A percentile compares a stretch with the other conserved stretches of the same genome.
Conservation (phyloP, 2,888 invertebrate genomes). For the Galeopsomyia nigrocyanea region DNA sequence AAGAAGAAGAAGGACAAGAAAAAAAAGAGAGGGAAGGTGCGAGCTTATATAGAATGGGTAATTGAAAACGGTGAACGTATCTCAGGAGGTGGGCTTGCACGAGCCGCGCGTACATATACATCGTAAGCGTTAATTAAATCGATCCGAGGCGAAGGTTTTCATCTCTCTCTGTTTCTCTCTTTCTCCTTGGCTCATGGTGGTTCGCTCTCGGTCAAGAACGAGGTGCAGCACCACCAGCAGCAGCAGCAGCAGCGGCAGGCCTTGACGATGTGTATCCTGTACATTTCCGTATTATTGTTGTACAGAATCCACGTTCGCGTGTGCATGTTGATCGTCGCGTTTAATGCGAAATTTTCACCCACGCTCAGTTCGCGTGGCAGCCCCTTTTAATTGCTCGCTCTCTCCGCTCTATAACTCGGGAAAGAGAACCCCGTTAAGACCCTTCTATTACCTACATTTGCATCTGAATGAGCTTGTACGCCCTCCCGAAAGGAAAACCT, state of each 20-base stretch:
- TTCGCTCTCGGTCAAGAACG: slow-evolving; percentile 40
- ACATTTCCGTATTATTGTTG: slow-evolving; percentile 37
- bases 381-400: background rate
- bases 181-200: no score
- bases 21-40: no score
- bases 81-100: background rate
- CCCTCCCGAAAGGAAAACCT: no score
- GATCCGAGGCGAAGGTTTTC: slow-evolving; percentile 23
- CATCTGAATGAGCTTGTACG: slow-evolving; percentile 8
- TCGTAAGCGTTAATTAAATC: slow-evolving; percentile 43
- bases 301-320: slow-evolving; percentile 6
- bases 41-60: slow-evolving; percentile 3
- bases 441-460: slow-evolving; percentile 12
- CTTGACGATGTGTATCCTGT: slow-evolving; percentile 9
- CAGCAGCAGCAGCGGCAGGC: background rate
- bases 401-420: background rate
- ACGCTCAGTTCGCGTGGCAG: background rate
- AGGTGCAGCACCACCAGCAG: background rate
- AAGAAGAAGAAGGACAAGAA: no score
- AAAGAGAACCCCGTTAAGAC: no score
- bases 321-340: background rate
- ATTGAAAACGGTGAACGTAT: slow-evolving; percentile 41
- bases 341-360: slow-evolving; percentile 2
- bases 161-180: background rate
- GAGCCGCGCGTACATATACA: background rate